phyloP scores from a whole-genome alignment of 2,113 vertebrate genomes.

The Muscicapa adusta region DNA sequence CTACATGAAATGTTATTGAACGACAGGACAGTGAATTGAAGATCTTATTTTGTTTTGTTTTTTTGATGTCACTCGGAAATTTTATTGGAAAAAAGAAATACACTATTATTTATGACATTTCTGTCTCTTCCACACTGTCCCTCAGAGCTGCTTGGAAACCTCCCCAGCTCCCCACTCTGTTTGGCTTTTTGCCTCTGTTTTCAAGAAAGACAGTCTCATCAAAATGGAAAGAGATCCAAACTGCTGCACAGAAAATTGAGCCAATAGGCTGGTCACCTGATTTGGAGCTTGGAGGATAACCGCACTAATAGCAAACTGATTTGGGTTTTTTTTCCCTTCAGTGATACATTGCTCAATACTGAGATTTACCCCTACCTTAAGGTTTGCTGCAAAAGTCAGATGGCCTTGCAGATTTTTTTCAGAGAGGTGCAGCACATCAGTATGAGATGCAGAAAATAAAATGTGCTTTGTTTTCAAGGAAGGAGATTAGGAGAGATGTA shows the following conservation, averaged over 20 bases:
- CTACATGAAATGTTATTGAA: accelerated
- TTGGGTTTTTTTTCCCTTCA: not conserved
- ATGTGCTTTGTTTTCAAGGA: not conserved
- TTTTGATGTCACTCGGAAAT: not conserved
- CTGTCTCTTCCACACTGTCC: not conserved
- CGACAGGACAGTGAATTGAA: not conserved
- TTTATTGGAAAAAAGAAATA: not conserved
- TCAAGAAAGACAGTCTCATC: not conserved
- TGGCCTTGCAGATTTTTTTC: not conserved
- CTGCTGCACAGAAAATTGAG: not conserved
- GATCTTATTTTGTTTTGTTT: not conserved
- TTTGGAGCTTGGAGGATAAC: not conserved
- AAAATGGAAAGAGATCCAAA: not conserved
- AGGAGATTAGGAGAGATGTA: not conserved
- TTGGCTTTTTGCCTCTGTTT: not conserved
- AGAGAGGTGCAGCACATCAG: not conserved
- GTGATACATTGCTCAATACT: not conserved
- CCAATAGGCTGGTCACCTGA: not conserved
- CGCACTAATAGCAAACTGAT: not conserved
- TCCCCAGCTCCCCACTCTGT: not conserved
- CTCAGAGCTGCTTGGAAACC: not conserved
- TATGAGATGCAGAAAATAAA: not conserved
- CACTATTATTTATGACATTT: not conserved
- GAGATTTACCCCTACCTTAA: not conserved
- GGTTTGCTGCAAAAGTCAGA: not conserved